Conservation (phyloP, 1,140 invertebrate genomes). For the Epicauta chinensis region DNA sequence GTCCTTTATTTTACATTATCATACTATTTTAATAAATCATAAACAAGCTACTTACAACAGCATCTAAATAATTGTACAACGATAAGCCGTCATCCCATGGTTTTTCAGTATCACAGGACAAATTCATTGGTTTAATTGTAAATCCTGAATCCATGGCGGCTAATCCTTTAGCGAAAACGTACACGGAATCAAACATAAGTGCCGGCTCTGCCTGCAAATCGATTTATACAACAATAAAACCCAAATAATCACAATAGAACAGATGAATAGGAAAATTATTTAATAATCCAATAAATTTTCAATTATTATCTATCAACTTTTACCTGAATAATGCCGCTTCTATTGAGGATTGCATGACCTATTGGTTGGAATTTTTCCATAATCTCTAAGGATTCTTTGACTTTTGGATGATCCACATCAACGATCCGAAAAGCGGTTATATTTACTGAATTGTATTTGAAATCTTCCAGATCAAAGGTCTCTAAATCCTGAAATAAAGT, state of each 20-base stretch:
- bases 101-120: constrained; percentile 75
- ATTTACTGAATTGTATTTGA: constrained; percentile 90
- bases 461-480: constrained; percentile 86
- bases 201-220: constrained; percentile 79
- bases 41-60: constrained; percentile 50
- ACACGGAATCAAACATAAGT: constrained; percentile 85
- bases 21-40: neutral
- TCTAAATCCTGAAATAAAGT: constrained; percentile 71
- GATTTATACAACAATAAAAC: neutral
- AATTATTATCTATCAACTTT: constrained; percentile 18
- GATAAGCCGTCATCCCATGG: constrained; percentile 82
- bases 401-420: constrained; percentile 69
- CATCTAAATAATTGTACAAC: constrained; percentile 86
- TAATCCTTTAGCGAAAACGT: constrained; percentile 76
- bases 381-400: constrained; percentile 68
- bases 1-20: neutral
- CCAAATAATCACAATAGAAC: neutral
- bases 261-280: constrained; percentile 14
- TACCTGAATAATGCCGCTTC: constrained; percentile 67
- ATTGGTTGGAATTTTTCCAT: constrained; percentile 87
- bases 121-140: constrained; percentile 62
- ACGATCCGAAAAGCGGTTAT: constrained; percentile 87
- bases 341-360: constrained; percentile 71
- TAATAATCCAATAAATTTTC: too few relatives aligned
- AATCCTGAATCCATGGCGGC: constrained; percentile 64